These are phyloP conservation scores for Spheniscus humboldti DNA, from an alignment of 2,797 vertebrate genomes.

Conservation along the genomic window DNA sequence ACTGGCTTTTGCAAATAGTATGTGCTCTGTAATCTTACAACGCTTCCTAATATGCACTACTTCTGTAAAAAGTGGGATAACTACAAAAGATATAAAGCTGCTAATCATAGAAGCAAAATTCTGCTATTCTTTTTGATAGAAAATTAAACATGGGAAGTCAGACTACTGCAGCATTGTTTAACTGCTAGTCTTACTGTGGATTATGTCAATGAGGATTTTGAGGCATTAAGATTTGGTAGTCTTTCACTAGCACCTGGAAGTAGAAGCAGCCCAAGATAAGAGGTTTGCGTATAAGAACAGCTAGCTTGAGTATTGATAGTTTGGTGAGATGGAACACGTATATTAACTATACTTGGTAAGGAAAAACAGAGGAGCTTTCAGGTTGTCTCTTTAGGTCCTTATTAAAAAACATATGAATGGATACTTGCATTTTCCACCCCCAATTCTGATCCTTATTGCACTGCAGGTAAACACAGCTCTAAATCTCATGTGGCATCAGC, in stretches of 20 bases:
- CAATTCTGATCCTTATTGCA: not conserved
- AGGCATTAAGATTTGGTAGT: not conserved
- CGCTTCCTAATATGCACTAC: fast-evolving
- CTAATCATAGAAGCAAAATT: not conserved
- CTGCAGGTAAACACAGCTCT: not conserved
- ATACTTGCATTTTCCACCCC: not conserved
- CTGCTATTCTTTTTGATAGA: not conserved
- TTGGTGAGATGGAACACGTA: not conserved
- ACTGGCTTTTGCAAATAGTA: not conserved
- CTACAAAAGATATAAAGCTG: not conserved
- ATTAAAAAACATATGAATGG: not conserved
- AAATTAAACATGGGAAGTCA: not conserved
- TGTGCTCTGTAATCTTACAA: not conserved
- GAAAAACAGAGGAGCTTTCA: not conserved
- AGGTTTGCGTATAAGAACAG: not conserved
- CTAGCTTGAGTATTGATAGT: not conserved
- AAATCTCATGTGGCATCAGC: not conserved
- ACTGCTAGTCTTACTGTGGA: not conserved
- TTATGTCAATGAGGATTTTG: not conserved
- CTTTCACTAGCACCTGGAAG: not conserved
- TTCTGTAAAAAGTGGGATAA: not conserved
- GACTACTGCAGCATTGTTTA: not conserved
- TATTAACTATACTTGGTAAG: not conserved
- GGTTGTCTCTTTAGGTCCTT: not conserved
- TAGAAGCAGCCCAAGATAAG: not conserved